Evolutionary conservation across 2,113 vertebrate genomes (phyloP), one percentile per base, ranked within the genome.

Genomic region (Thomomys bottae): DNA sequence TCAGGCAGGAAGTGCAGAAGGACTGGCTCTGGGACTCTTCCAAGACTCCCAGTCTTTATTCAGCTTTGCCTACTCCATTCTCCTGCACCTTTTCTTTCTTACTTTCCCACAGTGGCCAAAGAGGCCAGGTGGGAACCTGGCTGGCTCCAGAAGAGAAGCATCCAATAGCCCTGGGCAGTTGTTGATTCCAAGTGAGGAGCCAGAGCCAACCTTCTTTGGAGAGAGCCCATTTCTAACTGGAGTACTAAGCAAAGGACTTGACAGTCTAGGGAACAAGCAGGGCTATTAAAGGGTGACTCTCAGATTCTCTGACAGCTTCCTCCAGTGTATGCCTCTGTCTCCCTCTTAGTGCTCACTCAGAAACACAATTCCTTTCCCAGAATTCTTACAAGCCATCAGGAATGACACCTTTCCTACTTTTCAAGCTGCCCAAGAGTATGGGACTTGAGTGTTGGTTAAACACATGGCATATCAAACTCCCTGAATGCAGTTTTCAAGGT

Each of bases 221-320:
- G n/a, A 1, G 12, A 14, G 72, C 77, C 67, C 17, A 20, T n/a
- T 63, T 49, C 59, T 9, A 30, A 57, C 45, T 2, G 54, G 32
- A 5, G 45, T 17, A 14, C 59, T 79, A 15, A 28, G 26, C 57
- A 26, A 32, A 68, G 5, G 23, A n/a, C 40, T 7, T 3, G 8
- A 1, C 0, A 21, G 76, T 1, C 1, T 1, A 61, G 59, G 14
- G 5, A 66, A n/a, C 77, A 15, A 20, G 2, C 0, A 26, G 36
- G 54, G 54, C 23, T 15, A 8, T 21, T 6, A 36, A 0, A 40
- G 26, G 3, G 40, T 0, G 0, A 6, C 18, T 45, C 34, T 66
- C 9, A 15, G 68, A 5, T 4, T 21, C 14, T 77, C 30, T 12
- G 8, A 42, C 32, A 20, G 42, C 9, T 54, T 32, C 64, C 40